Evolutionary conservation across 2,797 vertebrate species (phyloP).

Genomic region (Morelia viridis): DNA sequence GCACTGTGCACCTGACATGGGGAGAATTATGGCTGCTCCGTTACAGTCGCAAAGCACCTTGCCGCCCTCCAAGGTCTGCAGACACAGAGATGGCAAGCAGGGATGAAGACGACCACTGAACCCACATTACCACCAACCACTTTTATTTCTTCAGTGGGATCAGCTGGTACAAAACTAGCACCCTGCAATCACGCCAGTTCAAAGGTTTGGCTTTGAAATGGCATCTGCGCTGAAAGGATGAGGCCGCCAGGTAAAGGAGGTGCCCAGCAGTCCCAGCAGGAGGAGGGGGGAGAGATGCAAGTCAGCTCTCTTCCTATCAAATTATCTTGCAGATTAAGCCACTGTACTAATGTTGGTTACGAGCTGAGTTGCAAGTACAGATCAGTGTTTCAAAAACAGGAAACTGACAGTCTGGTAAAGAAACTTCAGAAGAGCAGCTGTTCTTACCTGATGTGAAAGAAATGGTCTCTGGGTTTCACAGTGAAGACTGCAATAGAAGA

Average conservation of each 20-base stretch:
- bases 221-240: no score
- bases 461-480: neutral
- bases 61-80: neutral
- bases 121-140: neutral
- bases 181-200: neutral
- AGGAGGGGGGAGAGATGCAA: no score
- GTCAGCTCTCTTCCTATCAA: constrained; percentile 9
- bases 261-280: neutral
- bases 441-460: neutral
- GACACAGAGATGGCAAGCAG: neutral
- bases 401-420: constrained; percentile 58
- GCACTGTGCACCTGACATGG: neutral
- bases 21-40: neutral
- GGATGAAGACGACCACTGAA: neutral
- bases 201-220: neutral
- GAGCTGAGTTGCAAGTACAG: constrained; percentile 37
- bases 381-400: constrained; percentile 67
- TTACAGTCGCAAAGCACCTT: neutral
- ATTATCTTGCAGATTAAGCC: constrained; percentile 43
- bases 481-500: neutral
- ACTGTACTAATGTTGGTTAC: constrained; percentile 29
- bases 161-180: neutral
- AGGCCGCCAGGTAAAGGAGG: neutral
- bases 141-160: neutral
- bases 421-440: constrained; percentile 53